Evolutionary conservation across 2,888 invertebrate genomes (phyloP).

Genomic region (Entomobrya multifasciata): DNA sequence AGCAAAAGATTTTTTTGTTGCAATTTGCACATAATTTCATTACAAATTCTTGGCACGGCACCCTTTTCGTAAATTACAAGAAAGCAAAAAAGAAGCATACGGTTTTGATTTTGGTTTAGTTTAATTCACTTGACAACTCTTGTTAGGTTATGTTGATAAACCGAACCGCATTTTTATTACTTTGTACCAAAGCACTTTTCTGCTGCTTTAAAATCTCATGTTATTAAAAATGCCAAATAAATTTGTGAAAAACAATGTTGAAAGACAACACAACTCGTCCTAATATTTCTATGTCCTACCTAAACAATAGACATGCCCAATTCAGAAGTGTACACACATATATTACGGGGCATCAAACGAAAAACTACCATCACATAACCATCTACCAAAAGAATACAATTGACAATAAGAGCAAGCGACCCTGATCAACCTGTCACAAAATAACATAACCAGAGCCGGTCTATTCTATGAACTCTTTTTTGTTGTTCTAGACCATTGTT

Average conservation of each 20-base stretch:
- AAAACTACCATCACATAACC: constrained; percentile 1
- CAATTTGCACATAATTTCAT: constrained; percentile 45
- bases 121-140: not conserved
- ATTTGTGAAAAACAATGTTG: constrained; percentile 16
- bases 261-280: not conserved
- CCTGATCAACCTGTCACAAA: constrained; percentile 60
- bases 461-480: not conserved
- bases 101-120: not conserved
- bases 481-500: constrained; percentile 8
- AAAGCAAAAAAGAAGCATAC: not conserved
- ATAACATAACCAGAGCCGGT: not conserved
- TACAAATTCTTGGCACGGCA: constrained; percentile 53
- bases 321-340: too few species aligned
- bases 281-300: too few species aligned
- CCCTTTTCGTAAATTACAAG: constrained; percentile 37
- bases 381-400: constrained; percentile 42
- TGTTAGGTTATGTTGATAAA: not conserved
- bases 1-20: constrained; percentile 36
- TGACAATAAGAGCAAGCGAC: constrained; percentile 53
- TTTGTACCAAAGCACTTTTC: too few species aligned
- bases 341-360: constrained; percentile 35
- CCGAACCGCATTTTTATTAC: not conserved
- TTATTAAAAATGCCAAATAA: not conserved
- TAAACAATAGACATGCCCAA: too few species aligned
- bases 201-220: too few species aligned